These are phyloP conservation scores for Drosophila bipectinata DNA, from an alignment of 1,140 invertebrate genomes.

Conservation along the genomic window DNA sequence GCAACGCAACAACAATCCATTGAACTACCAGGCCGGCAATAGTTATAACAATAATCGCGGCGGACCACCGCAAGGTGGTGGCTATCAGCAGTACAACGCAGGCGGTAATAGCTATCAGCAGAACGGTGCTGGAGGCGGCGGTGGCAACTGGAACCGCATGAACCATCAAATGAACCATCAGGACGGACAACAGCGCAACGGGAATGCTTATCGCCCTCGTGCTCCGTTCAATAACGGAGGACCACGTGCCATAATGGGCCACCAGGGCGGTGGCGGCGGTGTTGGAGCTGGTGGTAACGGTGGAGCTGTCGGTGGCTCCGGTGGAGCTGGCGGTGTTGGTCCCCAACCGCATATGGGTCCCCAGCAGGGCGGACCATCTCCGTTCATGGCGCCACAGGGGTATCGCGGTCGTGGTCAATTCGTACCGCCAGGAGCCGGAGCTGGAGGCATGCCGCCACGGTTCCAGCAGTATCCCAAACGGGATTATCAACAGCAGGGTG, in stretches of 20 bases:
- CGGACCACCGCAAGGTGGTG: conserved; percentile 19
- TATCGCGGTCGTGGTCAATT: conserved; percentile 74
- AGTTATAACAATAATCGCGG: conserved; percentile 63
- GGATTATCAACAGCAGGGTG: conserved; percentile 69
- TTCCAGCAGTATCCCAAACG: conserved; percentile 80
- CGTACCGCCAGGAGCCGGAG: conserved; percentile 71
- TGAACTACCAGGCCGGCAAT: conserved; percentile 76
- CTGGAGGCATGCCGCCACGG: conserved; percentile 72
- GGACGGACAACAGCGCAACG: conserved; percentile 45
- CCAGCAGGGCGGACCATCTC: conserved; percentile 54
- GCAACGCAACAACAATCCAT: conserved; percentile 72
- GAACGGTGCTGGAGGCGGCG: conserved; percentile 52
- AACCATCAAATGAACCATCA: conserved; percentile 48
- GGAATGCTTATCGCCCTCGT: conserved; percentile 71
- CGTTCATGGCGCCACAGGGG: conserved; percentile 54
- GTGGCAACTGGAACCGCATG: conserved; percentile 60
- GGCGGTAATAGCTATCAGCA: conserved; percentile 68
- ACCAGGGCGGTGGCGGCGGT: conserved; percentile 59
- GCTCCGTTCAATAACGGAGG: conserved; percentile 77
- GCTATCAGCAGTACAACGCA: conserved; percentile 66
- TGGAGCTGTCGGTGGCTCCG: conserved; percentile 20
- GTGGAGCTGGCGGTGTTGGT: conserved; percentile 30
- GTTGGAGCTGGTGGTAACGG: conserved; percentile 26
- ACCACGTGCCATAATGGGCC: conserved; percentile 70
- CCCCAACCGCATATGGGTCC: conserved; percentile 65